Evolutionary conservation across 1,140 invertebrate genomes (phyloP), one percentile per base, ranked within the genome.

Genomic region (Steinernema khuongi): DNA sequence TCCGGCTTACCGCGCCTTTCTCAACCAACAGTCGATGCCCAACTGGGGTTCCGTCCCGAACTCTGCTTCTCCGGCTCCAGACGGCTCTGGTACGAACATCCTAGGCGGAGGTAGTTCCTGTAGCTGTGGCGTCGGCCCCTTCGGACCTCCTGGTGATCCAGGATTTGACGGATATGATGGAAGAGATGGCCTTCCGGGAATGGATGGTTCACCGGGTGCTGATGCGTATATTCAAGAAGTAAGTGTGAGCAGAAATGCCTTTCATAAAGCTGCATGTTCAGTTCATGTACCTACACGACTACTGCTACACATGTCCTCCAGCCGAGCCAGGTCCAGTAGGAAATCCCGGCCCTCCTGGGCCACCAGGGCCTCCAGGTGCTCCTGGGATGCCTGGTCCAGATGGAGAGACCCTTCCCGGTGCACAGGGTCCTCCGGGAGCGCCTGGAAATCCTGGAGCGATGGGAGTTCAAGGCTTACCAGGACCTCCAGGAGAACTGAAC

Each of bases 101-200:
- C 22, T n/a, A 22, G 14, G 22, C 50, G 7, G 50, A 14, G 19
- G 2, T 14, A 26, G 26, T 22, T 60, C 50, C 11, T 60, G 50
- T 22, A 60, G 50, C 19, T 60, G 50, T 60, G 50, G 50, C 4
- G 22, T 60, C 11, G 72, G 72, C 17, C 4, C 72, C 28, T 22
- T 29, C 18, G 72, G 72, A 67, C 33, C 67, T 68, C 44, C 72
- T 29, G 72, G 72, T 29, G 22, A 26, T 30, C 72, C 72, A 19
- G 72, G 72, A 33, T 43, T 43, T 28, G 72, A 73, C 50, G 72
- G 72, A 67, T 31, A 32, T n/a, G 32, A 73, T 32, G 72, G 72
- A 26, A 66, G 33, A 36, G 72, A 73, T 68, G 72, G 72, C 30
- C 66, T 66, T 28, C 66, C 36, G 0, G 43, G 68, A 19, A 33